A percentile compares a stretch with the other conserved stretches of the same genome.
Conservation (phyloP, 1,140 invertebrate species). For the Heliothis virescens region DNA sequence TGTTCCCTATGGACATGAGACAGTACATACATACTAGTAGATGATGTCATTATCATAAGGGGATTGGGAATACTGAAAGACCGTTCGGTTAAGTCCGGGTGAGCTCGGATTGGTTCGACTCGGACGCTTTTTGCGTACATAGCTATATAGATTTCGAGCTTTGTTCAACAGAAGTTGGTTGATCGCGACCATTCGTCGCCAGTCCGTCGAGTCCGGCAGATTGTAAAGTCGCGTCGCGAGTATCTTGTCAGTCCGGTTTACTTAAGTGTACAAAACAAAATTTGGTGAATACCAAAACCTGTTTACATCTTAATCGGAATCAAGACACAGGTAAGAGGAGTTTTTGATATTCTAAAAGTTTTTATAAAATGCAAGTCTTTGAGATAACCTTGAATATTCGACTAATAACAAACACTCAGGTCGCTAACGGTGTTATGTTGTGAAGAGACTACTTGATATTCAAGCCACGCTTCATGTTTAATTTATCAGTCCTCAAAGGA, state of each 20-base stretch:
- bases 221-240: background rate
- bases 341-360: background rate
- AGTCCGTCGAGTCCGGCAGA: background rate
- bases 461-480: constrained; percentile 1
- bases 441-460: background rate
- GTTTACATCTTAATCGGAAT: constrained; percentile 1
- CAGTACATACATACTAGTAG: background rate
- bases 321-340: constrained; percentile 8
- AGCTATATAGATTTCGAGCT: background rate
- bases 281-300: background rate
- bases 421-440: background rate
- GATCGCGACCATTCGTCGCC: constrained; percentile 2
- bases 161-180: constrained; percentile 20
- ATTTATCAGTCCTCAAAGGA: too few relatives aligned
- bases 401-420: background rate
- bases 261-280: constrained; percentile 8
- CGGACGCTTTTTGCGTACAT: constrained; percentile 18
- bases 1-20: background rate
- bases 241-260: constrained; percentile 14
- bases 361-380: background rate
- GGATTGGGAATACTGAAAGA: background rate
- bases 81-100: constrained; percentile 11
- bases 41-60: background rate
- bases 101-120: background rate
- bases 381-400: background rate